These are phyloP conservation scores for Aphelocoma californica DNA, from an alignment of 2,797 vertebrate species.

Conservation along the genomic window DNA sequence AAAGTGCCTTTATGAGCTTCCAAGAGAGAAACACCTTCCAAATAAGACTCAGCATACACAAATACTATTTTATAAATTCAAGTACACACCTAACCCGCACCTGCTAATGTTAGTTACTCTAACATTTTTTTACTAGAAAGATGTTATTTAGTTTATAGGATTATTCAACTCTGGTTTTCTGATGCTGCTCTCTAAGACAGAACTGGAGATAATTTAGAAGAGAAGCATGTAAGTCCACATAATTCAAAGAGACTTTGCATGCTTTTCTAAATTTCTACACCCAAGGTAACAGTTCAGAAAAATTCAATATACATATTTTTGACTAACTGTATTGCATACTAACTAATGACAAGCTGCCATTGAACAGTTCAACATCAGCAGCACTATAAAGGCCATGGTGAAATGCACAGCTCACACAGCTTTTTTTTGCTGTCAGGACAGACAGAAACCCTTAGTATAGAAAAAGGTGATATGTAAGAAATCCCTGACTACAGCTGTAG, in stretches of 20 bases:
- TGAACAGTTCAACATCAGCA: background rate
- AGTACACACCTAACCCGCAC: background rate
- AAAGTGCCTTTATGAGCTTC: background rate
- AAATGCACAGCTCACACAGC: background rate
- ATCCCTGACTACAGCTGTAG: accelerated
- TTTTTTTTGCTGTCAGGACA: background rate
- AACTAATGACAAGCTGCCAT: background rate
- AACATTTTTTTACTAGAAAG: background rate
- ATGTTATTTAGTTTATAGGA: background rate
- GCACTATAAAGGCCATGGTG: background rate
- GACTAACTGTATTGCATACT: background rate
- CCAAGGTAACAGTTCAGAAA: background rate
- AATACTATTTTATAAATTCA: background rate
- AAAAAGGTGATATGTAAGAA: background rate
- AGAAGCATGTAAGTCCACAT: background rate
- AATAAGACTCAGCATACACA: background rate
- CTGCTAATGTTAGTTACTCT: background rate
- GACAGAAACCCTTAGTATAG: background rate
- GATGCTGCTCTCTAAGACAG: background rate
- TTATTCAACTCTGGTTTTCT: background rate
- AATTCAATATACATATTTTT: background rate
- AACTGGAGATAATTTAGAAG: background rate
- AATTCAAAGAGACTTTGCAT: background rate
- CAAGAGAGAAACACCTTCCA: background rate
- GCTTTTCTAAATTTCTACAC: background rate